Conservation (phyloP, 1,140 invertebrate species). For the Macrocentrus cingulum region DNA sequence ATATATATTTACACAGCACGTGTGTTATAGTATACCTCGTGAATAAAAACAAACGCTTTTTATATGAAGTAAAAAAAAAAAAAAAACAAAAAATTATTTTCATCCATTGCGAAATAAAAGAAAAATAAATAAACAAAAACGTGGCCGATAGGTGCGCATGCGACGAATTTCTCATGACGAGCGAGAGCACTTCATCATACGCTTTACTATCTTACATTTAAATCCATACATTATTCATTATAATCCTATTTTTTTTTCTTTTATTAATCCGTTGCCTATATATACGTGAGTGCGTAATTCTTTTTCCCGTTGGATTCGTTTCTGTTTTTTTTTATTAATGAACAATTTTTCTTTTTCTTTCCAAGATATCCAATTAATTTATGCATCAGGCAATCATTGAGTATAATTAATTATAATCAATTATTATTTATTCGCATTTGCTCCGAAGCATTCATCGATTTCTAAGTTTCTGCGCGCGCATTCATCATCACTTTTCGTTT, state of each 20-base stretch:
- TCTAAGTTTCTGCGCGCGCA: neutral
- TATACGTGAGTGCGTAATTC: neutral
- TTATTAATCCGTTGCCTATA: constrained; percentile 5
- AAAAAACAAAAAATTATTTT: too few species aligned
- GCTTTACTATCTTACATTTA: constrained; percentile 11
- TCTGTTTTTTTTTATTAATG: too few species aligned
- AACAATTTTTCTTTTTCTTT: neutral
- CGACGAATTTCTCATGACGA: constrained; percentile 1
- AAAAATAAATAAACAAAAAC: constrained; percentile 1
- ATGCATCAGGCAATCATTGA: constrained; percentile 21
- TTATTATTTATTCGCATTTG: neutral
- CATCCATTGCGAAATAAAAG: neutral
- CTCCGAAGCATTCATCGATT: constrained; percentile 10
- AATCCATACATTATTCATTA: neutral
- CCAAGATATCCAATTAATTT: neutral
- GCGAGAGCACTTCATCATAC: constrained; percentile 11
- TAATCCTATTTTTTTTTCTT: constrained; percentile 5
- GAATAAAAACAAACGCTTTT: too few species aligned
- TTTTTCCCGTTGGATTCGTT: too few species aligned
- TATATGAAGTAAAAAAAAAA: too few species aligned
- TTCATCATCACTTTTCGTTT: too few species aligned
- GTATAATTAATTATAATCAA: constrained; percentile 8
- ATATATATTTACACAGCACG: too few species aligned
- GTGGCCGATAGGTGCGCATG: constrained; percentile 8
- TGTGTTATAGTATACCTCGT: too few species aligned